These are phyloP conservation scores for Knipowitschia caucasica DNA, from an alignment of 2,797 vertebrate species.

Conservation along the genomic window DNA sequence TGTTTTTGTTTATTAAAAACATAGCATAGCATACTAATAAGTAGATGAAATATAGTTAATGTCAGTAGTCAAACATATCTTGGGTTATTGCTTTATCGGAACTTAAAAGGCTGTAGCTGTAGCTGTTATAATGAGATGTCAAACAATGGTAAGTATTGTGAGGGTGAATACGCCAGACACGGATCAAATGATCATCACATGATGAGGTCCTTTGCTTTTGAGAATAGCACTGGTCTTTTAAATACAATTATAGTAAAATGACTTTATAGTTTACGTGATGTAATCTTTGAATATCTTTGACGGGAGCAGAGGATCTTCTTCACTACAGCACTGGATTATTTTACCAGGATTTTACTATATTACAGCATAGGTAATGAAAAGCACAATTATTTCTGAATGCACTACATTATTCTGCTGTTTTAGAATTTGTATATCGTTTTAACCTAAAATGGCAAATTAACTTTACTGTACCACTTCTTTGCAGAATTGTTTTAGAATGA, in stretches of 20 bases:
- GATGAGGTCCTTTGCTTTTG: constrained; percentile 20
- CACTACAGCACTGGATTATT: no score
- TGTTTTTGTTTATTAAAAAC: neutral
- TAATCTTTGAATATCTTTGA: constrained; percentile 20
- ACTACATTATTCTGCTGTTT: neutral
- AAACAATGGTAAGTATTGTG: neutral
- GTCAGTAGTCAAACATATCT: no score
- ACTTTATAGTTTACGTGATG: no score
- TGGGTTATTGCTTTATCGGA: no score
- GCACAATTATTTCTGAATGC: no score
- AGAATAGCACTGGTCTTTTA: constrained; percentile 14
- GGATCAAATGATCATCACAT: constrained; percentile 56
- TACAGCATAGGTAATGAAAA: no score
- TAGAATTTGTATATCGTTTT: neutral
- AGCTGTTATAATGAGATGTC: no score
- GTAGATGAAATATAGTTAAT: no score
- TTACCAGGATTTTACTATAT: no score
- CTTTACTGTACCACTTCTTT: neutral
- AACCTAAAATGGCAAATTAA: neutral
- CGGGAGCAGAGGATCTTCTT: neutral
- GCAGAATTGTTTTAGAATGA: constrained; percentile 46
- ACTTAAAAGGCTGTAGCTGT: no score
- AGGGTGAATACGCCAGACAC: constrained; percentile 23
- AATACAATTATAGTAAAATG: no score
- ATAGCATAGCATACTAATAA: no score